Base-by-base conservation (phyloP, 2,888 invertebrate species). In the Epinotia demarniana region DNA sequence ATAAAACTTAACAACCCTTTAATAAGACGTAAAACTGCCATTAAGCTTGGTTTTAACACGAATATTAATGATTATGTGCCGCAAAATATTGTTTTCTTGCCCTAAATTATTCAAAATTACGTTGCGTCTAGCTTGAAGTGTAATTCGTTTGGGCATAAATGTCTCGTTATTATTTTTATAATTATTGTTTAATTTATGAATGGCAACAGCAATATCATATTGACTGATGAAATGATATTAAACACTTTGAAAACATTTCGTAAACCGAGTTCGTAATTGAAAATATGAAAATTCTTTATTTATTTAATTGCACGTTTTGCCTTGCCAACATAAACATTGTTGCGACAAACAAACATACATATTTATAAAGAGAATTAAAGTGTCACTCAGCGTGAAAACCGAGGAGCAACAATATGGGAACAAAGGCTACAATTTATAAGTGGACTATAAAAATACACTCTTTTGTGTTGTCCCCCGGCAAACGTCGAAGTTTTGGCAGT, bases 1-100 rank as follows among this genome's bases (percentile, higher is more conserved):
- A 91, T 94, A 90, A 93, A 93, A 92, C 92, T 94, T 93, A 89
- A 93, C 82, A 93, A 93, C 92, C 93, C 93, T 93, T 94, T 93
- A 93, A 91, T 92, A 92, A 90, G 89, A 90, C 90, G 88, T 92
- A 88, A 92, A 92, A 92, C 85, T 87, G 89, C 87, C 84, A 86
- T 89, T 88, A 89, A 88, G 86, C 84, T 87, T 81, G 85, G 86
- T 87, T 89, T 89, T 89, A 90, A 90, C 87, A 85, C 83, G 90
- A 90, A 91, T 92, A 92, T 92, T 92, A 92, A 92, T 91, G 87
- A 89, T 88, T 88, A 89, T 89, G 83, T 83, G 85, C 92, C 90
- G 82, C 90, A 89, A 87, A 85, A 87, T 88, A 87, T 88, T 75
- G 75, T 75, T 75, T 75, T 75, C 75, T 61, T 55, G 60, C n/a